Conservation (phyloP, 2,113 vertebrate species). For the Oreochromis tanganicae region DNA sequence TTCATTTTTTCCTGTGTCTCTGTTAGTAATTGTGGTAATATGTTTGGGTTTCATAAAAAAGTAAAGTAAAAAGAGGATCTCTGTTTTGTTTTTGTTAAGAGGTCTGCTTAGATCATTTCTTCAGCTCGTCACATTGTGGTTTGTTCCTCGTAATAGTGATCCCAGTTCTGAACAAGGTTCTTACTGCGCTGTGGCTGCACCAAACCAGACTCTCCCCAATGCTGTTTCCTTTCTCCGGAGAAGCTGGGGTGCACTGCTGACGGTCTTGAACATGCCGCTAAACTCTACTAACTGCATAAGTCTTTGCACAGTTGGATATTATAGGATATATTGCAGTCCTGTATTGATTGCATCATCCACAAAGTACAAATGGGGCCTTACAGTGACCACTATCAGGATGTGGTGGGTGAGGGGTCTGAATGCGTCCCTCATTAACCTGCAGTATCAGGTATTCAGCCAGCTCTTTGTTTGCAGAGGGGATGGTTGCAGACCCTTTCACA, state of each 20-base stretch:
- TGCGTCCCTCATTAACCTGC: neutral
- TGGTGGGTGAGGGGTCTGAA: neutral
- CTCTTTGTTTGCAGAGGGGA: neutral
- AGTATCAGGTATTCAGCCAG: neutral
- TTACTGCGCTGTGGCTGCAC: neutral
- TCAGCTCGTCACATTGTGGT: neutral
- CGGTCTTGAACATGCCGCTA: neutral
- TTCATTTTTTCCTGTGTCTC: conserved; percentile 30
- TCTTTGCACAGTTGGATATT: neutral
- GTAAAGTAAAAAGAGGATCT: conserved; percentile 40
- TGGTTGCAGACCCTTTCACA: neutral
- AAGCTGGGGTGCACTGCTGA: neutral
- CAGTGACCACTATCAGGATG: neutral
- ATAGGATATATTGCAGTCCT: neutral
- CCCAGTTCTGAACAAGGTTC: neutral
- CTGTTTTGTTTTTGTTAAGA: conserved; percentile 35
- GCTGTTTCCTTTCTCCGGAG: neutral
- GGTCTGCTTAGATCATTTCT: neutral
- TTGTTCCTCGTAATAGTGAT: neutral
- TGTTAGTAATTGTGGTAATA: conserved; percentile 60
- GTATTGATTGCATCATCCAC: neutral
- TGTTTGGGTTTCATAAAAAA: conserved; percentile 26
- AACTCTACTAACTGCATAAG: neutral
- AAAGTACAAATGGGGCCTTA: neutral
- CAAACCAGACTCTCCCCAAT: neutral